Evolutionary conservation across 2,888 invertebrate genomes (phyloP).

Genomic region (Cartodere bifasciata): DNA sequence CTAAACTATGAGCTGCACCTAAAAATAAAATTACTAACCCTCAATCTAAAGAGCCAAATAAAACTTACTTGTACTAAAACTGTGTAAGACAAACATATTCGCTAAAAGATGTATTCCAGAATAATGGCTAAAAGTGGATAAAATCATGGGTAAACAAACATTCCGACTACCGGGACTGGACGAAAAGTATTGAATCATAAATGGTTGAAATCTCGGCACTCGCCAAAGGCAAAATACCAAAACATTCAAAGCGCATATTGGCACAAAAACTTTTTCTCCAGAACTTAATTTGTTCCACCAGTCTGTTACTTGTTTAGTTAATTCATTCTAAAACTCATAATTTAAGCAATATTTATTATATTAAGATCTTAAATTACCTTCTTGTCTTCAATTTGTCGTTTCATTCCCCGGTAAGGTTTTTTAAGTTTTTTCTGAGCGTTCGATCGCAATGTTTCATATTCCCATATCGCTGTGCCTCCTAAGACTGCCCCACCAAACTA

Average conservation of each 20-base stretch:
- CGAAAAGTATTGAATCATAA: slow-evolving; percentile 77
- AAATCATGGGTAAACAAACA: slow-evolving; percentile 76
- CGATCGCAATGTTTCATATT: slow-evolving; percentile 62
- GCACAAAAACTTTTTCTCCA: slow-evolving; percentile 66
- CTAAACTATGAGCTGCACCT: slow-evolving; percentile 61
- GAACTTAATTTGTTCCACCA: slow-evolving; percentile 65
- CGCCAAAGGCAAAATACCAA: slow-evolving; percentile 76
- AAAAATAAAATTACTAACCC: slow-evolving; percentile 18
- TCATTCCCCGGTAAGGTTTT: too few relatives aligned
- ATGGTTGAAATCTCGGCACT: slow-evolving; percentile 52
- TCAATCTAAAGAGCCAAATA: slow-evolving; percentile 1
- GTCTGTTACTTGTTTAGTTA: slow-evolving; percentile 33
- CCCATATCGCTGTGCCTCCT: slow-evolving; percentile 70
- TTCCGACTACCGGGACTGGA: slow-evolving; percentile 65
- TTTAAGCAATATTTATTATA: slow-evolving; percentile 1
- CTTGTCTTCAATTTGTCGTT: slow-evolving; percentile 14
- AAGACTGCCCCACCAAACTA: slow-evolving; percentile 47
- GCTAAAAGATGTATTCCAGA: slow-evolving; percentile 73
- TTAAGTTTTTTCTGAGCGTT: slow-evolving; percentile 43
- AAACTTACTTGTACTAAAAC: slow-evolving; percentile 49
- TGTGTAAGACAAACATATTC: slow-evolving; percentile 94
- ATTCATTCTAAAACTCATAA: slow-evolving; percentile 25
- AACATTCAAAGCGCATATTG: slow-evolving; percentile 65
- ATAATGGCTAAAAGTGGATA: slow-evolving; percentile 92
- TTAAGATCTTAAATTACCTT: too few relatives aligned